These are phyloP conservation scores for Solenopsis fugax DNA, from an alignment of 1,140 invertebrate genomes.

Conservation along the genomic window DNA sequence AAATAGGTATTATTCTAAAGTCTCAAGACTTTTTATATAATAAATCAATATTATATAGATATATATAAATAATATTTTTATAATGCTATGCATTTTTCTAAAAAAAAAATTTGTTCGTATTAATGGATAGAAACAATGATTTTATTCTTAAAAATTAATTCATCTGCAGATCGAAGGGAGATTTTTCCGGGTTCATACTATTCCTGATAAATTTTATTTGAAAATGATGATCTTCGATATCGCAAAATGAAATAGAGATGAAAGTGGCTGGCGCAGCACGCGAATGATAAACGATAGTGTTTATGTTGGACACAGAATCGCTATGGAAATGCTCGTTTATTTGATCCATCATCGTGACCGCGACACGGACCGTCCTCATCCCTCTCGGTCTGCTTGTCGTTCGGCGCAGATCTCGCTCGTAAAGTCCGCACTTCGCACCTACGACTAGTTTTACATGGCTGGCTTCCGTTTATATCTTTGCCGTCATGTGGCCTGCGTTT, in stretches of 20 bases:
- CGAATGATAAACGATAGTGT: constrained; percentile 63
- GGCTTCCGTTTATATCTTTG: constrained; percentile 57
- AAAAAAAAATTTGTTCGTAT: neutral
- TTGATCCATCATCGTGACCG: constrained; percentile 63
- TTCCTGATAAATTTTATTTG: constrained; percentile 40
- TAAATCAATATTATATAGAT: no score
- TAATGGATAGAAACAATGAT: neutral
- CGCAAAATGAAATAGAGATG: constrained; percentile 49
- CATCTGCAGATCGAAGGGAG: neutral
- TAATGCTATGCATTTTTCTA: neutral
- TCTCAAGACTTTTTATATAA: neutral
- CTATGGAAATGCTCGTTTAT: constrained; percentile 62
- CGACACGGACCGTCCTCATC: constrained; percentile 47
- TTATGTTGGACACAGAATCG: constrained; percentile 65
- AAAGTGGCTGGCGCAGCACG: constrained; percentile 25
- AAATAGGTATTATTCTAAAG: neutral
- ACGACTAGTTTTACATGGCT: constrained; percentile 55
- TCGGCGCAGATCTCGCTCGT: constrained; percentile 65
- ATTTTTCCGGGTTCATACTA: neutral
- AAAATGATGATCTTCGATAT: constrained; percentile 18
- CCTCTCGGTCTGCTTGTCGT: constrained; percentile 53
- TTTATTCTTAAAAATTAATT: constrained; percentile 16
- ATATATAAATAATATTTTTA: neutral
- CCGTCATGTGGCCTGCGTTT: constrained; percentile 34
- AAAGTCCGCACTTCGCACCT: constrained; percentile 62